Evolutionary conservation across 2,113 vertebrate species (phyloP).

Genomic region (Pogonocichla stellata): DNA sequence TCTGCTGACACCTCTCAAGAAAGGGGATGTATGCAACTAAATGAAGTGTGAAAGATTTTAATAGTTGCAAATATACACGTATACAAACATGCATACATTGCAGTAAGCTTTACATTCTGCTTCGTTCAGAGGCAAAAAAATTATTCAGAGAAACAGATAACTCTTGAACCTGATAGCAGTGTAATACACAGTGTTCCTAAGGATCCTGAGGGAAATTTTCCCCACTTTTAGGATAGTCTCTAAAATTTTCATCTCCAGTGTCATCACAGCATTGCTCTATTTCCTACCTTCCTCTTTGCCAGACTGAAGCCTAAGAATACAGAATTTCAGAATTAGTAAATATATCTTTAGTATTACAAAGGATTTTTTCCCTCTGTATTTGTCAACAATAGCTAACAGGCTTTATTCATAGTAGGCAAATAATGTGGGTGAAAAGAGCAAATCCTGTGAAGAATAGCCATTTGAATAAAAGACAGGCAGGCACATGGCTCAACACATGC

Average conservation of each 20-base stretch:
- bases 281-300: background rate
- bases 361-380: fast-evolving
- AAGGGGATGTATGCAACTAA: background rate
- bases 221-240: background rate
- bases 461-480: background rate
- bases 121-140: background rate
- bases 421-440: background rate
- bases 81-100: background rate
- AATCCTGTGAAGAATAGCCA: background rate
- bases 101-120: background rate
- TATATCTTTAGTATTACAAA: background rate
- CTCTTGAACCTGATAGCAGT: background rate
- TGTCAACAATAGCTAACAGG: background rate
- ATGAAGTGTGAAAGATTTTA: background rate
- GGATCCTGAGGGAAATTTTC: background rate
- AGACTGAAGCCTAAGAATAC: background rate
- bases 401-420: background rate
- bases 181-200: background rate
- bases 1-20: background rate
- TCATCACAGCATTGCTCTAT: background rate
- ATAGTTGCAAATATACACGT: background rate
- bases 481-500: background rate
- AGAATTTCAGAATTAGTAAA: background rate
- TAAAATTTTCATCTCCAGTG: background rate
- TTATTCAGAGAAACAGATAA: background rate